phyloP scores from a whole-genome alignment of 1,140 invertebrate genomes.

The Elysia chlorotica region DNA sequence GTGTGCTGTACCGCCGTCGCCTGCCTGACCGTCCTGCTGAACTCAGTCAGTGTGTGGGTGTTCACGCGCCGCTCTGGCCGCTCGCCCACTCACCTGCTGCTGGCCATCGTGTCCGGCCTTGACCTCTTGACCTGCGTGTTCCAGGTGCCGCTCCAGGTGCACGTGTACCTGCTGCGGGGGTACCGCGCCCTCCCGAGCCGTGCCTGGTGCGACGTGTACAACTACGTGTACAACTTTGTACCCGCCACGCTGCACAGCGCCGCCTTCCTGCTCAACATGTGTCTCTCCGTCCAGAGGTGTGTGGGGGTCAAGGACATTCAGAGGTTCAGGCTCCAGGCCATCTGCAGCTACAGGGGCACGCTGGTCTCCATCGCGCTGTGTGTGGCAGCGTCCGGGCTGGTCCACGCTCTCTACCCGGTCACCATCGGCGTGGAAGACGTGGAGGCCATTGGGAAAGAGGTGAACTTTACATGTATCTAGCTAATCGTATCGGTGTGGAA shows the following conservation, averaged over 20 bases:
- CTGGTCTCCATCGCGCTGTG: not conserved
- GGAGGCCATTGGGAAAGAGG: slow-evolving; percentile 1
- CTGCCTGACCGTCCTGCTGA: not conserved
- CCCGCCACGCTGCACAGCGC: slow-evolving; percentile 4
- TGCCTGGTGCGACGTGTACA: slow-evolving; percentile 8
- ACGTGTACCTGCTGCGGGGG: not conserved
- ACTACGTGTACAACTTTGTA: slow-evolving; percentile 8
- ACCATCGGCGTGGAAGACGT: not conserved
- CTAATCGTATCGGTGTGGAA: too few species aligned
- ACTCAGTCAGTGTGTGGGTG: not conserved
- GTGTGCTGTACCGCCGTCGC: not conserved
- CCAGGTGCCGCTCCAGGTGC: not conserved
- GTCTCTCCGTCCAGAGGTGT: slow-evolving; percentile 3
- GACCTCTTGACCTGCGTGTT: not conserved
- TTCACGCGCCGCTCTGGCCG: not conserved
- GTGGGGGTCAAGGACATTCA: slow-evolving; percentile 9
- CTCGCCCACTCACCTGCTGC: not conserved
- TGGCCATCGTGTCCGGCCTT: not conserved
- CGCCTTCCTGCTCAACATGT: slow-evolving; percentile 15
- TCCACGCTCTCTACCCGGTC: not conserved
- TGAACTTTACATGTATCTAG: not conserved
- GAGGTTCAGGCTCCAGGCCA: not conserved
- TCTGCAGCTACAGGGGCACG: not conserved
- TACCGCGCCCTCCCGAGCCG: not conserved
- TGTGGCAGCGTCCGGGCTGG: not conserved